These are phyloP conservation scores for Sarcophaga caerulescens DNA, from an alignment of 2,888 invertebrate species.

Conservation along the genomic window DNA sequence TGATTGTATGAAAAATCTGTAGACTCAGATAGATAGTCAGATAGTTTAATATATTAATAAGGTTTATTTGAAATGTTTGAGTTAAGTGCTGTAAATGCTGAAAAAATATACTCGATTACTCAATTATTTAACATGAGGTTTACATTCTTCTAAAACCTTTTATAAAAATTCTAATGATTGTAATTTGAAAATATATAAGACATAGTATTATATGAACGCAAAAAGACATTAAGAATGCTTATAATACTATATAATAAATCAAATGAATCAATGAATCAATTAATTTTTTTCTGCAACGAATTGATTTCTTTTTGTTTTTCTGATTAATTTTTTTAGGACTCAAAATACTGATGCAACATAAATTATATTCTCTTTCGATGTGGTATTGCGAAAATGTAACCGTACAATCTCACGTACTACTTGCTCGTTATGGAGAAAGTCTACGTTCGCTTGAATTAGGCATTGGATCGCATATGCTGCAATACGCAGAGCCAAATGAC, in stretches of 20 bases:
- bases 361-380: slow-evolving; percentile 88
- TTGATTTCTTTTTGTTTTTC: neutral
- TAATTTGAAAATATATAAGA: neutral
- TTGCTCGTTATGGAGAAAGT: slow-evolving; percentile 87
- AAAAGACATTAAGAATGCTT: too few relatives aligned
- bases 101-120: too few relatives aligned
- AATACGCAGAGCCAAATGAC: slow-evolving; percentile 81
- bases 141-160: neutral
- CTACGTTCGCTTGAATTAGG: slow-evolving; percentile 88
- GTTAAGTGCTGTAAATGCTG: too few relatives aligned
- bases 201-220: too few relatives aligned
- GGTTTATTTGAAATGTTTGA: too few relatives aligned
- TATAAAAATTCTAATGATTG: neutral
- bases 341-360: slow-evolving; percentile 87
- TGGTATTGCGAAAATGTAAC: slow-evolving; percentile 88
- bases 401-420: slow-evolving; percentile 84
- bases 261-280: too few relatives aligned
- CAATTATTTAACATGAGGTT: neutral
- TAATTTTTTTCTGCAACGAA: neutral
- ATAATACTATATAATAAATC: too few relatives aligned
- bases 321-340: slow-evolving; percentile 78
- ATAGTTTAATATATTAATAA: too few relatives aligned
- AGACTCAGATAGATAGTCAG: too few relatives aligned
- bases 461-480: slow-evolving; percentile 85
- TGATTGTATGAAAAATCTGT: too few relatives aligned